Percentiles rank a stretch among this genome's conserved stretches.
These are phyloP conservation scores for Amphiprion clarkii DNA, from an alignment of 2,797 vertebrate species.

Conservation along the genomic window DNA sequence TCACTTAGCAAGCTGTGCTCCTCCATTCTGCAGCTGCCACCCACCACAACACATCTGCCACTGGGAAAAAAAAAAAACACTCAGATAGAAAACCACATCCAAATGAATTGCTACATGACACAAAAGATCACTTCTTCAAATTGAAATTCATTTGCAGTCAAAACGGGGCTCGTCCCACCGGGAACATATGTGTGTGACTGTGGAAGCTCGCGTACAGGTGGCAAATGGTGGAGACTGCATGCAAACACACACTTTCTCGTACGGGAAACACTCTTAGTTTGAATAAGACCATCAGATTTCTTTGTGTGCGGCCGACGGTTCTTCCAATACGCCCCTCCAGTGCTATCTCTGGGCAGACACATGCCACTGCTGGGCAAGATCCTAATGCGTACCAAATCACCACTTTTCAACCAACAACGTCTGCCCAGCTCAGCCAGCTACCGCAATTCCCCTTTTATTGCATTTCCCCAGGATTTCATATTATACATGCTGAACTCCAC, in stretches of 20 bases:
- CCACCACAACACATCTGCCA: conserved; percentile 80
- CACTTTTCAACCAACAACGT: conserved; percentile 59
- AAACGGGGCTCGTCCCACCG: conserved; percentile 44
- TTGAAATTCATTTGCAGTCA: conserved; percentile 69
- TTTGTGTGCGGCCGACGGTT: conserved; percentile 40
- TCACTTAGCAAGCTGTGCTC: conserved; percentile 80
- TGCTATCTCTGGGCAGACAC: conserved; percentile 65
- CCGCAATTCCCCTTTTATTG: conserved; percentile 61
- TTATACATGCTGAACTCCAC: conserved; percentile 60
- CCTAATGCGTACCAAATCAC: conserved; percentile 67
- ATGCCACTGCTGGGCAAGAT: conserved; percentile 53
- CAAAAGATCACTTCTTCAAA: conserved; percentile 71
- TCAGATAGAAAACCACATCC: conserved; percentile 49
- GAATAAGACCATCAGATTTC: conserved; percentile 45
- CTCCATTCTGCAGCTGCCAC: conserved; percentile 80
- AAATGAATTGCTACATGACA: conserved; percentile 68
- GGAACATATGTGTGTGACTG: conserved; percentile 19
- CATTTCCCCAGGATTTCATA: conserved; percentile 65
- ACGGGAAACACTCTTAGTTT: conserved; percentile 24
- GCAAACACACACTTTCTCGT: conserved; percentile 30
- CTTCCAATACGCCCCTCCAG: conserved; percentile 18
- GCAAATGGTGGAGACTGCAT: conserved; percentile 17
- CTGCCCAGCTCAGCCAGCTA: conserved; percentile 37
- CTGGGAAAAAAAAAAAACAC: conserved; percentile 56
- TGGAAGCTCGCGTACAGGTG: conserved; percentile 54